These are phyloP conservation scores for Thrips palmi DNA, from an alignment of 1,140 invertebrate genomes.

Conservation along the genomic window DNA sequence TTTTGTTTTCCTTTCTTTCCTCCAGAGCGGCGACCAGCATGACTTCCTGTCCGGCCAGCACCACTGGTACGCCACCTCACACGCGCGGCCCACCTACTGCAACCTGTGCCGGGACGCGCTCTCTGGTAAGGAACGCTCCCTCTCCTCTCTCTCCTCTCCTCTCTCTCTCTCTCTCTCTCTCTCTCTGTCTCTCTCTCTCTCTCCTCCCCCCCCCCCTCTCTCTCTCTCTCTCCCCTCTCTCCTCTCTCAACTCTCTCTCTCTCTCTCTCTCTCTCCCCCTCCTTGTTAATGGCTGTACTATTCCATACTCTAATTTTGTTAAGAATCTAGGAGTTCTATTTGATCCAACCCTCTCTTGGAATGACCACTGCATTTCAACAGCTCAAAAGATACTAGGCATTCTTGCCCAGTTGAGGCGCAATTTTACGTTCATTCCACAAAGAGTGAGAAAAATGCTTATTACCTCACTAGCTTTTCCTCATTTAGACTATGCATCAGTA, in stretches of 20 bases:
- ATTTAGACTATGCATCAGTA: too few relatives aligned
- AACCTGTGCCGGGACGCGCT: conserved; percentile 88
- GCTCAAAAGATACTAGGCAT: too few relatives aligned
- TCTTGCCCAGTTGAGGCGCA: too few relatives aligned
- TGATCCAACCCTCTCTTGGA: too few relatives aligned
- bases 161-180: not conserved
- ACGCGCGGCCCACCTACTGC: conserved; percentile 88
- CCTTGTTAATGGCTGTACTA: not conserved
- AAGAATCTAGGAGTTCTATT: too few relatives aligned
- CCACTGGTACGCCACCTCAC: conserved; percentile 83
- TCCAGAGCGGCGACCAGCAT: conserved; percentile 27
- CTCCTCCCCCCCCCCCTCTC: not conserved
- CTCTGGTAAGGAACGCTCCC: conserved; percentile 31
- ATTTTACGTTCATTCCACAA: too few relatives aligned
- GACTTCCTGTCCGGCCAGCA: conserved; percentile 74
- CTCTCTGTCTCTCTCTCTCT: not conserved
- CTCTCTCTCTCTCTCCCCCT: too few relatives aligned
- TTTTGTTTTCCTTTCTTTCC: not conserved
- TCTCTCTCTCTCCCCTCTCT: not conserved
- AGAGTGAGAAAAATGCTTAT: too few relatives aligned
- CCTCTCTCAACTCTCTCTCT: conserved; percentile 2
- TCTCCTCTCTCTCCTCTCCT: conserved; percentile 7
- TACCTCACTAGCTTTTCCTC: too few relatives aligned
- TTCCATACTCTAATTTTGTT: not conserved
- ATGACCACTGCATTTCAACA: too few relatives aligned